Conservation (phyloP, 2,797 vertebrate genomes). For the Lophura swinhoii region DNA sequence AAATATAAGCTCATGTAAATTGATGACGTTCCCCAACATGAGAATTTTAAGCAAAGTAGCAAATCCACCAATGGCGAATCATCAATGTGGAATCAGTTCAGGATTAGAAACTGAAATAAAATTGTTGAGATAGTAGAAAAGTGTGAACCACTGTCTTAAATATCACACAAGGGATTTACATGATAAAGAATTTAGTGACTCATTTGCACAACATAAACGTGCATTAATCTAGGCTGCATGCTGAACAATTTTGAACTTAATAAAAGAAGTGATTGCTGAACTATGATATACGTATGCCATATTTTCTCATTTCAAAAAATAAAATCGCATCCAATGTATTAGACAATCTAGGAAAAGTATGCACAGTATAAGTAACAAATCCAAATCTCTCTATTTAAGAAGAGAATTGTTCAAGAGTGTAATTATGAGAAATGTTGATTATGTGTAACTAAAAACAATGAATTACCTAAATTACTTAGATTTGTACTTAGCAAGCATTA, state of each 20-base stretch:
- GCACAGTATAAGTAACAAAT: background rate
- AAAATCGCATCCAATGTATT: background rate
- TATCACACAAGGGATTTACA: rapidly evolving
- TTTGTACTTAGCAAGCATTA: background rate
- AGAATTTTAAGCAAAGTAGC: background rate
- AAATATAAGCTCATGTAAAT: slow-evolving; percentile 4
- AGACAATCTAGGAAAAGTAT: background rate
- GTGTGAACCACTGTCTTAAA: background rate
- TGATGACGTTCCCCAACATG: background rate
- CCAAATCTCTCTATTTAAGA: background rate
- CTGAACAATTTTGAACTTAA: background rate
- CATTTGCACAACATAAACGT: background rate
- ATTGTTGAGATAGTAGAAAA: background rate
- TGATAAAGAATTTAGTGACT: background rate
- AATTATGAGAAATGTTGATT: background rate
- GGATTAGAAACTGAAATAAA: slow-evolving; percentile 21
- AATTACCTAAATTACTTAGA: background rate
- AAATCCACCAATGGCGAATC: background rate
- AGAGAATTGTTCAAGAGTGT: background rate
- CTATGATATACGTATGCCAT: background rate
- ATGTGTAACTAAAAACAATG: background rate
- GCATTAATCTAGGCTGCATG: background rate
- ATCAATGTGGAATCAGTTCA: background rate
- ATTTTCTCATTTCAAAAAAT: background rate
- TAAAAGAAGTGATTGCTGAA: background rate